Base-by-base conservation (phyloP, 2,888 invertebrate genomes). In the Phaonia tiefii region DNA sequence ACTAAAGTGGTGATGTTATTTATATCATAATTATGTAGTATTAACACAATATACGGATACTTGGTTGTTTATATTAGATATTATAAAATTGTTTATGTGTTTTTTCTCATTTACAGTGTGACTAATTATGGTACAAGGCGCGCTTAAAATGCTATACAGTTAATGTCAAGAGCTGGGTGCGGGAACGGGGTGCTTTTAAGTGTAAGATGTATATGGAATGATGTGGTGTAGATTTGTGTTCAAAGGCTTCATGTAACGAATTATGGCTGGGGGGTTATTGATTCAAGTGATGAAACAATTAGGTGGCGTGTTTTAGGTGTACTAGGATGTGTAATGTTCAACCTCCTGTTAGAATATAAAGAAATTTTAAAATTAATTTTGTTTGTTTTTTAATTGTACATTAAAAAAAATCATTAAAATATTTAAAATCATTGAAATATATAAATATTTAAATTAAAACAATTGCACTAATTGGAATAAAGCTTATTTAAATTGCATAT, bases 331-430 rank as follows among this genome's bases (percentile, higher is more conserved):
- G 37, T 49, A 31, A 54, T 11, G 17, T 13, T 79, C 71, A n/a
- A 73, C 54, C 69, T 83, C 87, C 88, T 87, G 87, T 85, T 80
- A 42, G 72, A 77, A 74, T 58, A 82, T 51, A 80, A 66, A 71
- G 46, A 31, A 56, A 70, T 31, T 8, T 31, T 31, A 80, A 77
- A 63, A 63, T 63, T n/a, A 51, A 22, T 51, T 51, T 8, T 51
- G 3, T 31, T 31, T 31, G 8, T 20, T 31, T 51, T 51, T 51
- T 51, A 49, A 7, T 51, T 51, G 20, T 51, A 72, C 76, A 66
- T 74, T 69, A 74, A 72, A 70, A n/a, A 76, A 66, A 26, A 72
- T 65, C 65, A 65, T 42, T 25, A 37, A 63, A 65, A 66, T 17
- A n/a, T n/a, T n/a, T n/a, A n/a, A 77, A 66, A 49, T 49, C 11